Base-by-base conservation (phyloP, 2,888 invertebrate genomes). In the Scrobipalpa atriplicella region DNA sequence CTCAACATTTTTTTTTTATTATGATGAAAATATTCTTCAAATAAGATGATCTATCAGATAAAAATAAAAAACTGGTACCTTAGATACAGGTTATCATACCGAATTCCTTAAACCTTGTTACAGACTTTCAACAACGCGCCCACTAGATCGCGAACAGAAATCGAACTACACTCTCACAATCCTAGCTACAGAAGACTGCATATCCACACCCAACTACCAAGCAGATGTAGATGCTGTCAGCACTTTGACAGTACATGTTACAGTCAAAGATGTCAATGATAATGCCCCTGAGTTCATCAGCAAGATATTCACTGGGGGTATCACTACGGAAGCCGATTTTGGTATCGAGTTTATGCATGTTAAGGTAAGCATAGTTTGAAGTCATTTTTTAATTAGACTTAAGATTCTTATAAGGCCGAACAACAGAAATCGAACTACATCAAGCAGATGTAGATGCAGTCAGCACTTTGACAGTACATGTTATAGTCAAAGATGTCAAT, bases 321-420 rank as follows among this genome's bases (percentile, higher is more conserved):
- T 99, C 0, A 98, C 98, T 13, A 98, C 98, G 0, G 97, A 97
- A 71, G 97, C 98, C 0, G 96, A 97, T 82, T 98, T 98, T 83
- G 98, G 98, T 0, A 95, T 96, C 0, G 95, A 96, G 76, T 97
- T 98, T 79, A 97, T 98, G 96, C 94, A 95, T 71, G 93, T 98
- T 0, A 95, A 96, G 93, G 97, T 96, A 86, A 82, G 71, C 2
- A 29, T 29, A 68, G 41, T 21, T 29, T 39, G 10, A n/a, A n/a
- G n/a, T n/a, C n/a, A n/a, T n/a, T n/a, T n/a, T 7, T 56, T 56
- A 1, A 10, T 19, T 21, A 56, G 51, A 16, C 16, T 51, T 16
- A 19, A 21, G 7, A 18, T 18, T 8, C 47, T 47, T 47, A 47
- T 6, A 47, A n/a, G 3, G 41, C 2, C 95, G 96, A 80, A 98